Evolutionary conservation across 2,888 invertebrate genomes (phyloP), one percentile per base, ranked within the genome.

Genomic region (Liodrosophila aerea): DNA sequence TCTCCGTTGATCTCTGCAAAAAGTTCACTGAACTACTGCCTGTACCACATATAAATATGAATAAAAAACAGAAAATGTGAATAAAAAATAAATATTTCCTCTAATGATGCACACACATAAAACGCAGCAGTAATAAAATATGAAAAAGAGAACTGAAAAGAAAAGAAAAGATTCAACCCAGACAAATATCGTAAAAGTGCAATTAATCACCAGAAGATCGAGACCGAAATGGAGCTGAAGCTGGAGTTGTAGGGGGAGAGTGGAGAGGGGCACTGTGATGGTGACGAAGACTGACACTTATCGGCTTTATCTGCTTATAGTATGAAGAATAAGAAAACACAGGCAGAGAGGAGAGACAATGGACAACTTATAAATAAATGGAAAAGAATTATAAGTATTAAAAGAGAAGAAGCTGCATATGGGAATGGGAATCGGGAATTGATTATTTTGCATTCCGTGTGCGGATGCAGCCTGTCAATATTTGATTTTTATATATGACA

Each of bases 211-310:
- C 73, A 68, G 57, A 67, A 73, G 37, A 68, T 45, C 8, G 41
- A 45, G 12, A 31, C 2, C 9, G 45, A 22, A 16, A 18, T 9
- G 15, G 7, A 7, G 50, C n/a, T 12, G 11, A 13, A 30, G 16
- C 1, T 11, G 41, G 15, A 30, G 15, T 8, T 12, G 1, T 4
- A 11, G 12, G 4, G 9, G 12, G 2, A 9, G 15, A 1, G 0
- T 5, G 1, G 4, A 11, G 9, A 1, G 27, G 11, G 31, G 2
- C 7, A 39, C 11, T 29, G 15, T 37, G 61, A n/a, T 45, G 49
- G 58, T 67, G 74, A 65, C 74, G 74, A 66, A 45, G 64, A 69
- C 81, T 81, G 85, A 81, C 81, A 80, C 68, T 85, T 81, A 85
- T 81, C 86, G 70, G 67, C 60, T 80, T 85, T 85, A 85, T 78